phyloP scores from a whole-genome alignment of 2,797 vertebrate genomes.

The Okamejei kenojei region DNA sequence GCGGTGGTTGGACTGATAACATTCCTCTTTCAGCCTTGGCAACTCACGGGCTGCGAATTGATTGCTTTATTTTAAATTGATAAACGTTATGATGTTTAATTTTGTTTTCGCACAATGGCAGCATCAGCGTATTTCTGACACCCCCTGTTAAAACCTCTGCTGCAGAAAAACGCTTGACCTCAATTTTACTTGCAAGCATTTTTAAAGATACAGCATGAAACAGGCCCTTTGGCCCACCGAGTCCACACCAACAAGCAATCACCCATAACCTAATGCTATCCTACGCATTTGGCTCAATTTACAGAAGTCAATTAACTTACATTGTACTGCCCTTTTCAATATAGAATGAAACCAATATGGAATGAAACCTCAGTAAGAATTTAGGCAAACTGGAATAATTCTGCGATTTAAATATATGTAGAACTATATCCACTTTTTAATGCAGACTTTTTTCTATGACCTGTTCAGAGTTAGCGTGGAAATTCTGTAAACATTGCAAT shows the following conservation, averaged over 20 bases:
- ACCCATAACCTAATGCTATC: too few species aligned
- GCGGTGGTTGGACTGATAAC: background rate
- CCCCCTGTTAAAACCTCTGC: background rate
- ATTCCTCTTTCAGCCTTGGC: background rate
- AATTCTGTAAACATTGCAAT: background rate
- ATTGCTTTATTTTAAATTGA: background rate
- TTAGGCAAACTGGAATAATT: background rate
- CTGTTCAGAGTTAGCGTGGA: background rate
- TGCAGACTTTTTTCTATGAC: background rate
- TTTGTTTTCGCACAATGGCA: background rate
- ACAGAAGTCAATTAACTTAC: too few species aligned
- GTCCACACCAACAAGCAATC: too few species aligned
- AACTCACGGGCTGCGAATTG: background rate
- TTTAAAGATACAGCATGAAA: too few species aligned
- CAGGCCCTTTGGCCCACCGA: too few species aligned
- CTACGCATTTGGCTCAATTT: too few species aligned
- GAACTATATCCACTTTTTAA: background rate
- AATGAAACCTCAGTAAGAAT: slow-evolving; percentile 16
- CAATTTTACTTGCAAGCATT: background rate
- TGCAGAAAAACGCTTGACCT: slow-evolving; percentile 25
- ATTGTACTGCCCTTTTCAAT: background rate
- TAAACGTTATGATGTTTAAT: background rate
- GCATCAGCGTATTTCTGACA: background rate
- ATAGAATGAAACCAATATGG: background rate
- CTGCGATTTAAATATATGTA: background rate